Percentiles rank a stretch among this genome's conserved stretches.
phyloP scores from a whole-genome alignment of 2,888 invertebrate species.

The Thereva nobilitata region DNA sequence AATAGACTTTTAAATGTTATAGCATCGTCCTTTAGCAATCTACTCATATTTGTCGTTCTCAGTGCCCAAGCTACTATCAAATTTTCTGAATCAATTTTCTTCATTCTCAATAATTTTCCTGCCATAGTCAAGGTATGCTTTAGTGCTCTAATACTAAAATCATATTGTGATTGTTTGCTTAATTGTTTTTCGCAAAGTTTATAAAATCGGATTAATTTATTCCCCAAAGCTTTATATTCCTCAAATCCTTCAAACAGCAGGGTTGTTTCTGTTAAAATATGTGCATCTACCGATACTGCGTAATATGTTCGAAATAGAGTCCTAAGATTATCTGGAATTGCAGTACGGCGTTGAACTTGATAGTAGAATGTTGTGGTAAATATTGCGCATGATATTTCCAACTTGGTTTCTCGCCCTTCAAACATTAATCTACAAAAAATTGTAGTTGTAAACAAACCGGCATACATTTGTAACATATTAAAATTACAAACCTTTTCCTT shows the following conservation, averaged over 20 bases:
- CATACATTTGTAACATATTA: too few species aligned
- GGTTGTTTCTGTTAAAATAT: constrained; percentile 84
- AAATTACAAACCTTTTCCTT: constrained; percentile 53
- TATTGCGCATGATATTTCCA: constrained; percentile 78
- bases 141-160: constrained; percentile 92
- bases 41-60: constrained; percentile 87
- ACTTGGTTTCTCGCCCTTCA: constrained; percentile 84
- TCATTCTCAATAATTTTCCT: constrained; percentile 81
- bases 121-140: constrained; percentile 94
- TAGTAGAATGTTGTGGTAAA: constrained; percentile 73
- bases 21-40: constrained; percentile 85
- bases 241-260: constrained; percentile 93
- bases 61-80: constrained; percentile 82
- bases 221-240: constrained; percentile 81
- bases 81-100: constrained; percentile 83
- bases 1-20: constrained; percentile 83
- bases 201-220: constrained; percentile 93
- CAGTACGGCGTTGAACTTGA: constrained; percentile 74
- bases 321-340: constrained; percentile 86
- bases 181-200: constrained; percentile 88
- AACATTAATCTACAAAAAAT: constrained; percentile 72
- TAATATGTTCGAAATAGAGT: constrained; percentile 74
- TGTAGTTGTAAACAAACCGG: too few species aligned
- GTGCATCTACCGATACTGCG: constrained; percentile 85
- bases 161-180: constrained; percentile 90